These are phyloP conservation scores for Galagoides demidoff DNA, from an alignment of 2,797 vertebrate genomes.

Conservation along the genomic window DNA sequence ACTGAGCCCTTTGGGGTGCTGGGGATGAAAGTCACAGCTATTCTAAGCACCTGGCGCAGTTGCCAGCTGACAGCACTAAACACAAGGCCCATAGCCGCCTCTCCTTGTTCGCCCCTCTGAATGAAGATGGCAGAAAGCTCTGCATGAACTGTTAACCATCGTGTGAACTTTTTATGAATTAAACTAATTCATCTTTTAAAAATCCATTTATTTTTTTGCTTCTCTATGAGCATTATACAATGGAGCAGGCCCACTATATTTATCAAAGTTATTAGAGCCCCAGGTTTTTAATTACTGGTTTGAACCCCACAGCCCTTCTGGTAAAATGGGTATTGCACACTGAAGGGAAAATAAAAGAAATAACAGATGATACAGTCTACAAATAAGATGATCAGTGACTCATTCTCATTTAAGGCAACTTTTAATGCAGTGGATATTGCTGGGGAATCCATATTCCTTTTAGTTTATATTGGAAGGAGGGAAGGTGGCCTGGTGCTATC, in stretches of 20 bases:
- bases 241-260: conserved; percentile 50
- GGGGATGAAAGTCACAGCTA: conserved; percentile 75
- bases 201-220: conserved; percentile 47
- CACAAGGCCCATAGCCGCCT: not conserved
- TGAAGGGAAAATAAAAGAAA: conserved; percentile 28
- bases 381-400: conserved; percentile 38
- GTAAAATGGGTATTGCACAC: conserved; percentile 42
- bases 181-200: conserved; percentile 67
- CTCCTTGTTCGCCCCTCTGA: conserved; percentile 46
- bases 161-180: conserved; percentile 71
- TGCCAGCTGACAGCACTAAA: conserved; percentile 45
- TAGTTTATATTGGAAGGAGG: not conserved
- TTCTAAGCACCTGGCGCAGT: conserved; percentile 64
- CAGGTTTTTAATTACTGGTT: conserved; percentile 66
- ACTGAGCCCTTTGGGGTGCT: conserved; percentile 47
- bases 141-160: conserved; percentile 20
- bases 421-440: conserved; percentile 7
- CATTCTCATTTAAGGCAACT: conserved; percentile 51
- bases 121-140: conserved; percentile 49
- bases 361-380: conserved; percentile 22
- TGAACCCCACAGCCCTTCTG: conserved; percentile 41
- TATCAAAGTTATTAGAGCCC: conserved; percentile 68
- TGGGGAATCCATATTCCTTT: not conserved
- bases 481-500: not conserved
- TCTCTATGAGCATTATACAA: conserved; percentile 57